Evolutionary conservation across 1,140 invertebrate genomes (phyloP).

Genomic region (Ceratosolen solmsi): DNA sequence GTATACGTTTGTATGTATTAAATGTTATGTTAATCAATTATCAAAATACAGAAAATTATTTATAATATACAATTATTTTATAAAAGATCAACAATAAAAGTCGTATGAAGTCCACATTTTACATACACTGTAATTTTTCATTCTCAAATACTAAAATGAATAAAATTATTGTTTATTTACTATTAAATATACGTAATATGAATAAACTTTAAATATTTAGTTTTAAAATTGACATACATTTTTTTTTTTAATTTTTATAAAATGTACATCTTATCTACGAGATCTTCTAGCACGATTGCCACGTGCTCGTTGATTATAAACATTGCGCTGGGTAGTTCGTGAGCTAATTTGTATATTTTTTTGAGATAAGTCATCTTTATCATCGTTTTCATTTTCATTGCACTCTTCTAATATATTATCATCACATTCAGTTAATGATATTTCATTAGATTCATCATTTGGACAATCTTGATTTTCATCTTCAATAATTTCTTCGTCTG

Average conservation of each 20-base stretch:
- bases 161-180: constrained; percentile 25
- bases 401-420: constrained; percentile 49
- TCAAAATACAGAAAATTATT: constrained; percentile 20
- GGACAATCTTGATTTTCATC: constrained; percentile 40
- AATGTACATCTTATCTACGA: constrained; percentile 62
- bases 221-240: constrained; percentile 42
- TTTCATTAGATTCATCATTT: constrained; percentile 43
- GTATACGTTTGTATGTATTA: background rate
- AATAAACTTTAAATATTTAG: constrained; percentile 6
- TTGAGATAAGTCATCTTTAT: constrained; percentile 57
- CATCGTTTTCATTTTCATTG: constrained; percentile 53
- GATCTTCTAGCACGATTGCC: constrained; percentile 67
- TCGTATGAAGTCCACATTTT: background rate
- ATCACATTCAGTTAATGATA: constrained; percentile 41
- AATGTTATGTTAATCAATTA: constrained; percentile 5
- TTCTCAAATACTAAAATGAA: constrained; percentile 12
- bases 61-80: constrained; percentile 36
- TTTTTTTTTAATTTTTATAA: constrained; percentile 14
- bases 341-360: constrained; percentile 23
- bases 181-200: constrained; percentile 15
- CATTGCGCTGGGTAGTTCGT: constrained; percentile 41
- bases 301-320: constrained; percentile 57
- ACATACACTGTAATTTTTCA: background rate
- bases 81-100: constrained; percentile 9
- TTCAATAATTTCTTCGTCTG: constrained; percentile 56